Percentiles rank a stretch among this genome's conserved stretches.
Conservation (phyloP, 2,888 invertebrate species). For the Bembecia ichneumoniformis region DNA sequence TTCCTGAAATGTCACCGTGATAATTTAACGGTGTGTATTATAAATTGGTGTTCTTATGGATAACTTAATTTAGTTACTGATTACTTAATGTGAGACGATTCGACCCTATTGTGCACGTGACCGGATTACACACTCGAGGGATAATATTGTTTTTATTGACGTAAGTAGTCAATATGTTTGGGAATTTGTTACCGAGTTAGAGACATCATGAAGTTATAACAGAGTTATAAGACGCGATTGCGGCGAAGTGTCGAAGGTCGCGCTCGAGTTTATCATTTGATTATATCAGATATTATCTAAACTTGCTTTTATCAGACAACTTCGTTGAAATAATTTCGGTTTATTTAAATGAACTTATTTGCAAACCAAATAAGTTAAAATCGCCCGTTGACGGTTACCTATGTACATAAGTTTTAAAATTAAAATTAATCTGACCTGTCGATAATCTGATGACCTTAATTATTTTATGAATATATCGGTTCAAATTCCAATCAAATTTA, state of each 20-base stretch:
- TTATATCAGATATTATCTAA: constrained; percentile 21
- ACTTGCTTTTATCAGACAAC: constrained; percentile 1
- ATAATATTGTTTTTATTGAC: constrained; percentile 43
- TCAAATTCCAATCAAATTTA: neutral
- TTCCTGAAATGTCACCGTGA: constrained; percentile 52
- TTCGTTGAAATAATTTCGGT: neutral
- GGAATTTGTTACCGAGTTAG: constrained; percentile 31
- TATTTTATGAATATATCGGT: neutral
- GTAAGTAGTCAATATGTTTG: constrained; percentile 45
- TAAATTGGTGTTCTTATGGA: constrained; percentile 28
- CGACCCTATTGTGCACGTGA: constrained; percentile 48
- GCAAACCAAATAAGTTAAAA: neutral
- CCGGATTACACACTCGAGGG: constrained; percentile 53
- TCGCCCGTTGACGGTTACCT: neutral
- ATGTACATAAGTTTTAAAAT: neutral
- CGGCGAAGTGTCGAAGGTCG: constrained; percentile 42
- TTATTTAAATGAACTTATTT: neutral
- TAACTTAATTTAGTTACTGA: constrained; percentile 41
- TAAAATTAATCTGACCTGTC: neutral
- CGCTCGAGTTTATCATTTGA: constrained; percentile 35
- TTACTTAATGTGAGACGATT: constrained; percentile 47
- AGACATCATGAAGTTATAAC: neutral
- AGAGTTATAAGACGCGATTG: constrained; percentile 13
- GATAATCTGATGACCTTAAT: neutral
- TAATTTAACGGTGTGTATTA: constrained; percentile 51